phyloP scores from a whole-genome alignment of 2,888 invertebrate genomes.

The Peribatodes rhomboidaria region DNA sequence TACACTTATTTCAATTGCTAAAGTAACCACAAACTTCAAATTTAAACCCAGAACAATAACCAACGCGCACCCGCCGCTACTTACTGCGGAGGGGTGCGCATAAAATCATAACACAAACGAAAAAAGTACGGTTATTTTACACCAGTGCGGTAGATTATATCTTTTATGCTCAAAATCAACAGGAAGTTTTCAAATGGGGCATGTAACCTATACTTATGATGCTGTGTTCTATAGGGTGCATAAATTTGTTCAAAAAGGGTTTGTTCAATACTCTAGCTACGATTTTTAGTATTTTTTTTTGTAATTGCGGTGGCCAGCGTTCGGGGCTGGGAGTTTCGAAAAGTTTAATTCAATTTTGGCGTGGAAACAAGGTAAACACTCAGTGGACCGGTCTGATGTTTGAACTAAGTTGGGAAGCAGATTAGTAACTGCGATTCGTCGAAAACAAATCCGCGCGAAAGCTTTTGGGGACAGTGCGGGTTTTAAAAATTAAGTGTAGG shows the following conservation, averaged over 20 bases:
- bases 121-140: constrained; percentile 84
- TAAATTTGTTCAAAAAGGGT: constrained; percentile 83
- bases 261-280: constrained; percentile 64
- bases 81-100: constrained; percentile 69
- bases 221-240: constrained; percentile 78
- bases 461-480: constrained; percentile 43
- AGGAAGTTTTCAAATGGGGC: constrained; percentile 86
- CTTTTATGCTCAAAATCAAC: constrained; percentile 85
- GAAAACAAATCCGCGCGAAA: constrained; percentile 47
- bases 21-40: constrained; percentile 65
- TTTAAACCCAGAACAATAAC: constrained; percentile 61
- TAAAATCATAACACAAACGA: constrained; percentile 81
- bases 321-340: constrained; percentile 55
- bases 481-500: constrained; percentile 44
- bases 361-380: constrained; percentile 67
- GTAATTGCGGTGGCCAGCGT: constrained; percentile 54
- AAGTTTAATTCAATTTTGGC: constrained; percentile 72
- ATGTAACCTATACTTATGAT: constrained; percentile 86
- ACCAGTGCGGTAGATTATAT: constrained; percentile 86
- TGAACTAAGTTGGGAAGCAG: constrained; percentile 65
- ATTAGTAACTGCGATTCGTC: constrained; percentile 61
- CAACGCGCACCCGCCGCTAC: constrained; percentile 64
- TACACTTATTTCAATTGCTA: constrained; percentile 48
- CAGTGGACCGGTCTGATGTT: constrained; percentile 60
- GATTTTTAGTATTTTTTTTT: constrained; percentile 59